Base-by-base conservation (phyloP, 2,888 invertebrate species). In the Euproctis similis region DNA sequence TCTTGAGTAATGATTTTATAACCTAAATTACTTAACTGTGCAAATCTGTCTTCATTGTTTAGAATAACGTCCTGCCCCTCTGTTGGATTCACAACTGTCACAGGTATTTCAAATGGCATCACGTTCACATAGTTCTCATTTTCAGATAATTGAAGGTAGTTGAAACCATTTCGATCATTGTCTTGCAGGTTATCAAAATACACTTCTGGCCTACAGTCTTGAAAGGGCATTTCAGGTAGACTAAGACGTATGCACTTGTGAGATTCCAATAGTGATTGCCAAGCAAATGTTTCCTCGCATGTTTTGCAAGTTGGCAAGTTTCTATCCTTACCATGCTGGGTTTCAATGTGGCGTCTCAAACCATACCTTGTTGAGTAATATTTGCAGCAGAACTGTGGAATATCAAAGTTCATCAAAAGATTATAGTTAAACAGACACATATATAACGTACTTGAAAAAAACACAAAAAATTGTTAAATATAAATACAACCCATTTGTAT, bases 31-130 rank as follows among this genome's bases (percentile, higher is more conserved):
- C 62, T 57, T 4, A 62, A 43, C 3, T 38, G 44, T 2, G 36
- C 34, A 28, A 36, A 31, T 8, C 43, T 26, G 25, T 53, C 43
- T 1, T 30, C 24, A 0, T 16, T 6, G 0, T n/a, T 33, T 29
- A 1, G 14, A 11, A 21, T 26, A 12, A 18, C 48, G 6, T 45
- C 46, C 0, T 65, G 59, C 31, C 49, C 64, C 26, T 78, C 80
- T 0, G 53, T 60, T 9, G 78, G 28, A 28, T 76, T 59, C 0
- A 74, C 75, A 0, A 75, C 55, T 0, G 81, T 80, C 0, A 67
- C 70, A 0, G 81, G 80, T 31, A 81, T 73, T 10, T 78, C 78
- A 53, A 75, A 78, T 31, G 80, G 77, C 0, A 74, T 39, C 0
- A 52, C 34, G 18, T 65, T 56, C 49, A 66, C 52, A 26, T 71